These are phyloP conservation scores for Macaria liturata DNA, from an alignment of 2,888 invertebrate species.

Conservation along the genomic window DNA sequence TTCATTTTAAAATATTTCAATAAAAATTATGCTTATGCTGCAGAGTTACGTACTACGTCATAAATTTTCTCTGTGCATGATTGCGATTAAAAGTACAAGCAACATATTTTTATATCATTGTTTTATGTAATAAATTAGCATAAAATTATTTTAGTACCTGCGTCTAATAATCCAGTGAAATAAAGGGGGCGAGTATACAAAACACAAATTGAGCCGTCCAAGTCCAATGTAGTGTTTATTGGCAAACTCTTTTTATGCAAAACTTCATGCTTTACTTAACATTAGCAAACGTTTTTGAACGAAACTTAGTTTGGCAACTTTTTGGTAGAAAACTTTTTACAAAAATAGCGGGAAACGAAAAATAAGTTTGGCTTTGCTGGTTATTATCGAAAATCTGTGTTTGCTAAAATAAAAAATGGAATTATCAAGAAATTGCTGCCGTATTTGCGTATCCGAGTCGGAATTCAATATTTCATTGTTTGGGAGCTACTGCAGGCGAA, in stretches of 20 bases:
- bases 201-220: conserved; percentile 71
- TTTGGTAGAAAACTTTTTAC: too few species aligned
- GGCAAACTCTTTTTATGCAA: conserved; percentile 40
- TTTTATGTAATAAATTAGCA: neutral
- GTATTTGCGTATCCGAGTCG: conserved; percentile 63
- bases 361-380: too few species aligned
- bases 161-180: conserved; percentile 9
- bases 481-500: conserved; percentile 59
- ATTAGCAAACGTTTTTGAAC: conserved; percentile 22
- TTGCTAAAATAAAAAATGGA: conserved; percentile 49
- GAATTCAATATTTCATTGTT: conserved; percentile 69
- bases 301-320: conserved; percentile 2
- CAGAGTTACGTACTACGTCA: conserved; percentile 14
- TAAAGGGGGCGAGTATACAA: conserved; percentile 51
- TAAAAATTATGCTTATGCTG: neutral
- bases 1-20: too few species aligned
- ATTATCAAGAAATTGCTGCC: conserved; percentile 59
- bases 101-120: conserved; percentile 7
- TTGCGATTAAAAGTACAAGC: conserved; percentile 8
- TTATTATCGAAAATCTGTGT: too few species aligned
- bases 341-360: too few species aligned
- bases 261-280: conserved; percentile 15
- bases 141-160: conserved; percentile 3
- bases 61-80: neutral
- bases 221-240: conserved; percentile 57